Percentiles rank a stretch among this genome's conserved stretches.
phyloP scores from a whole-genome alignment of 2,888 invertebrate species.

The Nemotelus pantherinus region DNA sequence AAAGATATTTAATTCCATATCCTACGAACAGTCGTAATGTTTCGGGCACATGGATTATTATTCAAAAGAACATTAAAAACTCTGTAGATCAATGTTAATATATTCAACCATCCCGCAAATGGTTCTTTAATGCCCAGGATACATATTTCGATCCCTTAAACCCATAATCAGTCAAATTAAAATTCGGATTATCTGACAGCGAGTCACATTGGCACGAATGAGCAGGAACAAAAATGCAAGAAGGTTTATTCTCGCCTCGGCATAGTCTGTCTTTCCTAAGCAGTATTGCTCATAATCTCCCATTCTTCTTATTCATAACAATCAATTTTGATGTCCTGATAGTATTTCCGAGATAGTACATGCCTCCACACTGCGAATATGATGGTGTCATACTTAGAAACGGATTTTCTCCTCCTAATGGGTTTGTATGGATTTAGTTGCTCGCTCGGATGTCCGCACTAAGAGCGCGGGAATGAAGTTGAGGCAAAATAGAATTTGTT shows the following conservation, averaged over 20 bases:
- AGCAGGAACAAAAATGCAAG: constrained; percentile 45
- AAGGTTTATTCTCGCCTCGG: constrained; percentile 8
- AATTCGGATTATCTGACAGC: constrained; percentile 64
- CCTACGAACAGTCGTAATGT: no score
- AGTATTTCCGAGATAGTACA: constrained; percentile 14
- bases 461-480: background rate
- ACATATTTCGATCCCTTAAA: constrained; percentile 51
- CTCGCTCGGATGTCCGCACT: background rate
- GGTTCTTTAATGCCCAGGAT: constrained; percentile 42
- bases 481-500: constrained; percentile 6
- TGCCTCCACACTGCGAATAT: background rate
- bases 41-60: no score
- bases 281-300: constrained; percentile 3
- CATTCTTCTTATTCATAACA: constrained; percentile 30
- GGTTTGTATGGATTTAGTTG: constrained; percentile 23
- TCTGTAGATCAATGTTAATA: no score
- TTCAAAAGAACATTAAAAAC: no score
- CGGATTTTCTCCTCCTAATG: constrained; percentile 12
- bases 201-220: constrained; percentile 63
- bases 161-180: constrained; percentile 64
- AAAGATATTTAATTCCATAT: no score
- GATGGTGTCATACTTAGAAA: constrained; percentile 15
- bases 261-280: background rate
- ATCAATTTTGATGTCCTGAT: constrained; percentile 31
- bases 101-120: background rate